Evolutionary conservation across 2,113 vertebrate genomes (phyloP), one percentile per base, ranked within the genome.

Genomic region (Neolamprologus cancellatus): DNA sequence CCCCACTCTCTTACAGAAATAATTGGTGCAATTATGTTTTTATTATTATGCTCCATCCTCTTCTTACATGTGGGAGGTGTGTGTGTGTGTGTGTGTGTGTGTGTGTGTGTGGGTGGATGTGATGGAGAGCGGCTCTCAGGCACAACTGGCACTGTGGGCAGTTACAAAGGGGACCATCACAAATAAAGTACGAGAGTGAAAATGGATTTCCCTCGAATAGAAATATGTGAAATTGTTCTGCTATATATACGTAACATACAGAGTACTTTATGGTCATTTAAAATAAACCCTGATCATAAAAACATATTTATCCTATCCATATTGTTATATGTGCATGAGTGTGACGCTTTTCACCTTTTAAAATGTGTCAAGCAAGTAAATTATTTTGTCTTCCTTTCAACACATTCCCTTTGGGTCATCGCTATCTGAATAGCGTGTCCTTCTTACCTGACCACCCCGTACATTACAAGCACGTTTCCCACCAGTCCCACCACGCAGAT

Each of bases 401-500:
- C 69, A 46, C 39, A 74, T 74, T 30, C 23, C 14, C 6, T 74
- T 48, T 74, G 23, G 15, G 15, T 74, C 46, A 48, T 18, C 15
- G 41, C 5, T 5, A 30, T 74, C 25, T 48, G 41, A 1, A 28
- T 3, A n/a, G 10, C 44, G 2, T 8, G 15, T 76, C 25, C 44
- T 48, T 79, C 97, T 96, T 97, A 99, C 98, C 98, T 97, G 90
- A 99, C 96, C 87, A 99, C 98, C 44, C 98, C 98, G 69, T 98
- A 99, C 98, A 99, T 99, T 11, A 99, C 98, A 4, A 99, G 96
- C 59, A 98, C 55, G 94, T 99, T 99, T 53, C 98, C 98, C 88
- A 99, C 94, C 80, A 99, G 97, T 84, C 98, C 98, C 92, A 99
- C 97, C 71, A 98, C 97, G 54, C 98, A 99, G 94, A 99, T 97